These are phyloP conservation scores for Sitobion miscanthi DNA, from an alignment of 1,140 invertebrate species.

Conservation along the genomic window DNA sequence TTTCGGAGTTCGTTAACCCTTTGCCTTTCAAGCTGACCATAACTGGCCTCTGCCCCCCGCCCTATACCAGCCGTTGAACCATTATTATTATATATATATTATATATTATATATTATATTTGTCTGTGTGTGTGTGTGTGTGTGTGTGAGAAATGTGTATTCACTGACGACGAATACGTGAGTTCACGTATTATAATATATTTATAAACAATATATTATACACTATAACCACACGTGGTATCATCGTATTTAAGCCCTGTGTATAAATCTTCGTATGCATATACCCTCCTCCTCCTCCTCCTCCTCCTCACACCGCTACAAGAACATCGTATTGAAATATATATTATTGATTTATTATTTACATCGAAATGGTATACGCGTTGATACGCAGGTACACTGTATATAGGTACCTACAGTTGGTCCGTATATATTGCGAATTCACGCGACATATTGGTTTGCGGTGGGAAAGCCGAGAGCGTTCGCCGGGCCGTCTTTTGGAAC, in stretches of 20 bases:
- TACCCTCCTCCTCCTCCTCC: background rate
- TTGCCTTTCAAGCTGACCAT: slow-evolving; percentile 55
- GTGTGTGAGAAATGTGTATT: background rate
- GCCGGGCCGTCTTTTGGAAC: background rate
- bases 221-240: background rate
- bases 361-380: background rate
- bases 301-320: no score
- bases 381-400: no score
- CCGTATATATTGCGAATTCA: background rate
- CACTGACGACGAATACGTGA: slow-evolving; percentile 32
- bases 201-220: background rate
- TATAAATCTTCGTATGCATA: background rate
- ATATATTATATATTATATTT: no score
- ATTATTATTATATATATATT: slow-evolving; percentile 32
- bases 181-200: background rate
- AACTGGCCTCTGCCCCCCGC: slow-evolving; percentile 55
- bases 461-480: no score
- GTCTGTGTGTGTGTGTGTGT: background rate
- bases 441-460: background rate
- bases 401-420: background rate
- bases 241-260: slow-evolving; percentile 3
- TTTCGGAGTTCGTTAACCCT: slow-evolving; percentile 56
- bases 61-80: slow-evolving; percentile 26
- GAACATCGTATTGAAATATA: background rate
- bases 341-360: slow-evolving; percentile 11